Evolutionary conservation across 2,888 invertebrate genomes (phyloP), one percentile per base, ranked within the genome.

Genomic region (Prosapia bicincta): DNA sequence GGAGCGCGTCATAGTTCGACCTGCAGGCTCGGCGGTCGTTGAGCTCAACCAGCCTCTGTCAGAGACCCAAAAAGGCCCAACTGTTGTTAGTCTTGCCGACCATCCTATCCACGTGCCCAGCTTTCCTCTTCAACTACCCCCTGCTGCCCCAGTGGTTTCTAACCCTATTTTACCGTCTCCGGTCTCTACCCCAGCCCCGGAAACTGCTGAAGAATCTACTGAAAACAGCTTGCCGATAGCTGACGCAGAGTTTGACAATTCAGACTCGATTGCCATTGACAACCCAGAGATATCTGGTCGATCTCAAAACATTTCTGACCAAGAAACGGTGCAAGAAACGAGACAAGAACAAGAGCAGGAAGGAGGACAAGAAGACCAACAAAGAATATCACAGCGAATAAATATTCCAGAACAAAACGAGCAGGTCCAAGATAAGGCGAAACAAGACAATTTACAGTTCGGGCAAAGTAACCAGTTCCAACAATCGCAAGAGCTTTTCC

Each of bases 1-100:
- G 81, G 89, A 89, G 80, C 86, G 88, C 69, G 87, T 89, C 25
- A 84, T 89, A 23, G 86, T 90, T 66, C 87, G 89, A 26, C 89
- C 89, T 0, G 89, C 88, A 3, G 90, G 90, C 28, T 89, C 88
- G 10, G 87, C 89, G 28, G 86, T 90, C 3, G 86, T 90, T 0
- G 90, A 90, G 79, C 83, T 90, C 13, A 88, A 89, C 78, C 87
- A 88, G 78, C 90, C 89, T 0, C 85, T 88, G 23, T 88, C 89
- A 13, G 89, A 89, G 81, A 85, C 85, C 30, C 87, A 88, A 66
- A 86, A 85, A 79, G 87, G 87, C 79, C 86, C 86, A 32, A 84
- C 86, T 25, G 82, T 86, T 3, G 83, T 86, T 66, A 83, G 83
- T 75, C 83, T 85, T 76, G 10, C 74, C 20, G 69, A 26, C 0